These are phyloP conservation scores for Lasioglossum baleicum DNA, from an alignment of 1,140 invertebrate genomes.

Conservation along the genomic window DNA sequence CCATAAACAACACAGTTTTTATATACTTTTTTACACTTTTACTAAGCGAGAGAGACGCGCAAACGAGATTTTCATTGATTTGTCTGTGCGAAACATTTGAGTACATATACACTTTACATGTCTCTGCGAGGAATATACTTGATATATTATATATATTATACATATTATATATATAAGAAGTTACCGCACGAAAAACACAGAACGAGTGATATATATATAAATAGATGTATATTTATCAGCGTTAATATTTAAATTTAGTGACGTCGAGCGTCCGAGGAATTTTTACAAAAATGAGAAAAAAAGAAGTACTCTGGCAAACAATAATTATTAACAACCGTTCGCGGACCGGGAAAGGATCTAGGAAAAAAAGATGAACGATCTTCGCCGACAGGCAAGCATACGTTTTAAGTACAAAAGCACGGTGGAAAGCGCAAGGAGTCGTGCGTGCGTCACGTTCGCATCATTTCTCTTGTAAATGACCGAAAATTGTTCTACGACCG, in stretches of 20 bases:
- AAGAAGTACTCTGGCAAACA: constrained; percentile 3
- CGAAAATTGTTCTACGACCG: constrained; percentile 20
- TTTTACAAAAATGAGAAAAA: constrained; percentile 23
- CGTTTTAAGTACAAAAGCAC: constrained; percentile 75
- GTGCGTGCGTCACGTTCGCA: neutral
- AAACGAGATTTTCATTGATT: constrained; percentile 39
- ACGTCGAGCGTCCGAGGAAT: constrained; percentile 31
- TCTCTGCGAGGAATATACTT: constrained; percentile 41
- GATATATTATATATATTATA: constrained; percentile 12
- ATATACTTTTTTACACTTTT: constrained; percentile 70
- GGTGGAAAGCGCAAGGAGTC: constrained; percentile 38
- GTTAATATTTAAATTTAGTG: constrained; percentile 56
- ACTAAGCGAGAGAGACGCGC: constrained; percentile 8
- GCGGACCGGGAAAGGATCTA: neutral
- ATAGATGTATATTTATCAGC: constrained; percentile 48
- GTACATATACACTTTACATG: constrained; percentile 51
- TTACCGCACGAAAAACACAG: constrained; percentile 63
- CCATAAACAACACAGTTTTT: constrained; percentile 66
- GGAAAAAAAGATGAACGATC: constrained; percentile 7
- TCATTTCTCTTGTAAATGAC: constrained; percentile 1
- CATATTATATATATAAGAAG: constrained; percentile 40
- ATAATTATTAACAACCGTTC: constrained; percentile 21
- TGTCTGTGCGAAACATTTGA: constrained; percentile 53
- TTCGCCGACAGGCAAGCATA: constrained; percentile 71
- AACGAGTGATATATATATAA: constrained; percentile 47